These are phyloP conservation scores for Chrysina gloriosa DNA, from an alignment of 2,888 invertebrate genomes.

Conservation along the genomic window DNA sequence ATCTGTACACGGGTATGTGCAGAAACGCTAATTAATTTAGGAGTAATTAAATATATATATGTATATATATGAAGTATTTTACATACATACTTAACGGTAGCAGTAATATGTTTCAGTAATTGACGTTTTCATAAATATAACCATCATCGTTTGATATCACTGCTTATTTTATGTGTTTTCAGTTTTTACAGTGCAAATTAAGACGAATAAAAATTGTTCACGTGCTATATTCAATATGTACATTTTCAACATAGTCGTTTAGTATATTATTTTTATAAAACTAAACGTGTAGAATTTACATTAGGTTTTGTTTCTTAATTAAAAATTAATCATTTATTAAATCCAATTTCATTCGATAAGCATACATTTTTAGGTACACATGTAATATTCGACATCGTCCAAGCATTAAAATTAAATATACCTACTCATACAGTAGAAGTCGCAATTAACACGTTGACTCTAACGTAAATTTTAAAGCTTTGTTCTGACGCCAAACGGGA, in stretches of 20 bases:
- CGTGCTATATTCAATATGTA: constrained; percentile 30
- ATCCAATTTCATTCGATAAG: not conserved
- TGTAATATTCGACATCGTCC: too few species aligned
- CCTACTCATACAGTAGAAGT: too few species aligned
- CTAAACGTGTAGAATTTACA: not conserved
- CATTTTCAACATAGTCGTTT: constrained; percentile 11
- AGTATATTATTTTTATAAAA: not conserved
- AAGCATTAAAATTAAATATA: too few species aligned
- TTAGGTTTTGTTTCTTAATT: not conserved
- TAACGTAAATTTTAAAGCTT: too few species aligned
- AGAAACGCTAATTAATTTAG: constrained; percentile 29
- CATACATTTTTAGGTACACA: too few species aligned
- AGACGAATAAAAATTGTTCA: constrained; percentile 18
- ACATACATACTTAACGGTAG: constrained; percentile 32
- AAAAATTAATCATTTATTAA: too few species aligned
- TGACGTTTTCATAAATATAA: constrained; percentile 35
- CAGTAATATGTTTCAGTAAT: constrained; percentile 36
- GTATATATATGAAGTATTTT: constrained; percentile 23
- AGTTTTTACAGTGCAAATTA: constrained; percentile 34
- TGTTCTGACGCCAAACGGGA: too few species aligned
- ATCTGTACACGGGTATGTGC: constrained; percentile 28
- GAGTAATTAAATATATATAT: constrained; percentile 21
- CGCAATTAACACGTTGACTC: too few species aligned
- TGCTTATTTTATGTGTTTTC: constrained; percentile 29
- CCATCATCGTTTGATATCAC: constrained; percentile 24